Percentiles rank a stretch among this genome's conserved stretches.
Conservation (phyloP, 1,140 invertebrate genomes). For the Apis laboriosa region DNA sequence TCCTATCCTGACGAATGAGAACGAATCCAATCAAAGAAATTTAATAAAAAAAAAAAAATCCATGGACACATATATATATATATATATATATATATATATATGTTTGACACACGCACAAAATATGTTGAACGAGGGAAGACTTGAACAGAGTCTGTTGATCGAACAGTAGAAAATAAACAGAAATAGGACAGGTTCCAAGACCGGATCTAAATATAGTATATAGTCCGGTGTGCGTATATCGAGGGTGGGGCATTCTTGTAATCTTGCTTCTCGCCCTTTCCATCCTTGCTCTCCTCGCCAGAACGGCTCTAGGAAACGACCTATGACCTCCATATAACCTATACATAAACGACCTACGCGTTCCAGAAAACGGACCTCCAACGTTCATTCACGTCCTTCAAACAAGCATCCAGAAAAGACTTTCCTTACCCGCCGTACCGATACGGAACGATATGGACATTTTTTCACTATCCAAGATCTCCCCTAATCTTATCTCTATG, state of each 20-base stretch:
- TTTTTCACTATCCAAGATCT: too few species aligned
- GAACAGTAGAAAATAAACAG: conserved; percentile 68
- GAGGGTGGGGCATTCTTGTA: conserved; percentile 60
- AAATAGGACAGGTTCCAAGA: conserved; percentile 77
- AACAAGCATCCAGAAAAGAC: conserved; percentile 30
- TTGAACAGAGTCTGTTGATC: conserved; percentile 23
- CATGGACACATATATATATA: background rate
- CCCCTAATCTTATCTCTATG: too few species aligned
- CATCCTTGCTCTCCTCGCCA: conserved; percentile 24
- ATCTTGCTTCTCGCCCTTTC: conserved; percentile 52
- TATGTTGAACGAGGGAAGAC: conserved; percentile 4
- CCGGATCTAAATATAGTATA: conserved; percentile 75
- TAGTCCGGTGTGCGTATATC: conserved; percentile 33
- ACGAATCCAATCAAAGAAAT: too few species aligned
- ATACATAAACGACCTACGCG: conserved; percentile 10
- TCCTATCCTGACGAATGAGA: too few species aligned
- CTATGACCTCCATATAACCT: background rate
- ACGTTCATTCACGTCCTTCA: conserved; percentile 59
- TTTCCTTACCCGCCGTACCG: background rate
- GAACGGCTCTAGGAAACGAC: conserved; percentile 28
- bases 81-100: too few species aligned
- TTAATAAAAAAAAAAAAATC: background rate
- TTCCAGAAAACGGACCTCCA: conserved; percentile 41
- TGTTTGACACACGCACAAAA: too few species aligned
- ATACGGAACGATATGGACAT: background rate